phyloP scores from a whole-genome alignment of 2,888 invertebrate species.

The Chirona hameri region DNA sequence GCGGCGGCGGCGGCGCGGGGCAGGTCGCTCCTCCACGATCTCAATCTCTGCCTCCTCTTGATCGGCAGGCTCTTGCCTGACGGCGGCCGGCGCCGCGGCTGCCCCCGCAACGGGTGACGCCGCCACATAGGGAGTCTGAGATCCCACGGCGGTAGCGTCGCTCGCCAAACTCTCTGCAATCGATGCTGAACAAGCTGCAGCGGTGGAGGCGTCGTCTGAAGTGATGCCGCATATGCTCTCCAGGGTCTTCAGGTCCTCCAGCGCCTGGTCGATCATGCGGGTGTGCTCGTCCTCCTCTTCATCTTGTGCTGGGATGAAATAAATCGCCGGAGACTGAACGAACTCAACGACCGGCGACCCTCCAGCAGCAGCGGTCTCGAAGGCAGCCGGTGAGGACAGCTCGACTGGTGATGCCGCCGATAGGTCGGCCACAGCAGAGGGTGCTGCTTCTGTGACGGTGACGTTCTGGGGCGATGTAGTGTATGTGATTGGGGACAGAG shows the following conservation, averaged over 20 bases:
- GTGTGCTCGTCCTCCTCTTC: neutral
- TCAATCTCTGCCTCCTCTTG: neutral
- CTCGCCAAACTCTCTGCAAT: neutral
- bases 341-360: too few species aligned
- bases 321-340: neutral
- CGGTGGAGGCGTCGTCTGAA: neutral
- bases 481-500: neutral
- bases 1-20: neutral
- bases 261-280: slow-evolving; percentile 8
- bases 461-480: neutral
- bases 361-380: neutral
- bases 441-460: too few species aligned
- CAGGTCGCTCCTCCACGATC: neutral
- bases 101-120: too few species aligned
- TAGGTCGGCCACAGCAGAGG: too few species aligned
- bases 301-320: neutral
- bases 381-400: neutral
- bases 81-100: neutral
- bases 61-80: neutral
- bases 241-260: slow-evolving; percentile 4
- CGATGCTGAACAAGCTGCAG: neutral
- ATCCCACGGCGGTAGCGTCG: neutral
- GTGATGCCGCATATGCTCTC: slow-evolving; percentile 1
- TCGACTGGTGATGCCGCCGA: neutral
- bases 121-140: too few species aligned